Base-by-base conservation (phyloP, 2,113 vertebrate species). In the Atherinomorus stipes region DNA sequence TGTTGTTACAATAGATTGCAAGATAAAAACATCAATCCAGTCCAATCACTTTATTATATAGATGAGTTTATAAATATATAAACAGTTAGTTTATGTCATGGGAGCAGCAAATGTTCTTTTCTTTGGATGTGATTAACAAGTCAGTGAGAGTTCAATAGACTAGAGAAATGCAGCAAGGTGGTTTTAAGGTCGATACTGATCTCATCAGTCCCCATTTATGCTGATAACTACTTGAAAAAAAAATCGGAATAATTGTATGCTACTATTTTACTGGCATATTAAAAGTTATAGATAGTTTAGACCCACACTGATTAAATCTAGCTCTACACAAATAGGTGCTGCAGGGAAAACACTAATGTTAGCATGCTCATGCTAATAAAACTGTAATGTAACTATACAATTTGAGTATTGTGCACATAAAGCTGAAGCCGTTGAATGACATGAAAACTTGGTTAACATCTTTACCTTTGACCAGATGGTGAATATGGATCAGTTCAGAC, bases 1-100 rank as follows among this genome's bases (percentile, higher is more conserved):
- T 71, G 22, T 62, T 13, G 45, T 53, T 65, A 26, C 67, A 82
- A 60, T 49, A 26, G 13, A 53, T n/a, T 44, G 49, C 38, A 51
- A 74, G 59, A 69, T 11, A 67, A 65, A 60, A 8, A 18, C 6
- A 21, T 19, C n/a, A n/a, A n/a, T n/a, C n/a, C n/a, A n/a, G n/a
- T n/a, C n/a, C n/a, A n/a, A n/a, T n/a, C n/a, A n/a, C n/a, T n/a
- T n/a, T n/a, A n/a, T n/a, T n/a, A n/a, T n/a, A n/a, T n/a, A n/a
- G n/a, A n/a, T n/a, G n/a, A n/a, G n/a, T n/a, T n/a, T n/a, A n/a
- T n/a, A n/a, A n/a, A n/a, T n/a, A n/a, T n/a, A n/a, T n/a, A n/a
- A n/a, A n/a, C n/a, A n/a, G n/a, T 23, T 13, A 23, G 40, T 52
- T 34, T 34, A 34, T 34, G 31, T 4, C 28, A 28, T n/a, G n/a